Evolutionary conservation across 1,140 invertebrate species (phyloP).

Genomic region (Drosophila dunni): DNA sequence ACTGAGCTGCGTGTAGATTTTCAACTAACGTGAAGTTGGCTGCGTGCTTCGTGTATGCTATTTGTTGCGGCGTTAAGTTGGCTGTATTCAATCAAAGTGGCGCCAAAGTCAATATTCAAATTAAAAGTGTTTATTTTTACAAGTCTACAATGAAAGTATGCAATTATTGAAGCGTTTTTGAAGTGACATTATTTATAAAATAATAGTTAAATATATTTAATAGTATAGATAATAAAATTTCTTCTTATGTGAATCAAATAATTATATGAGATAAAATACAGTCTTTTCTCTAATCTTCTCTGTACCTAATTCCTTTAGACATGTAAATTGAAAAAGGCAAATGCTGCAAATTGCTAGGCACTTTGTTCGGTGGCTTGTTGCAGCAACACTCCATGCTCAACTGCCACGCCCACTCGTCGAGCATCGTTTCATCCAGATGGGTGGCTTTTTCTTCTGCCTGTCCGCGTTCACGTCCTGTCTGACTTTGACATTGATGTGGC

Average conservation of each 20-base stretch:
- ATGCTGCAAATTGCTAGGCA: constrained; percentile 56
- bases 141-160: background rate
- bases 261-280: background rate
- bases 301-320: constrained; percentile 15
- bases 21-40: constrained; percentile 7
- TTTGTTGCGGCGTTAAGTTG: constrained; percentile 3
- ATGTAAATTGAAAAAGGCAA: constrained; percentile 64
- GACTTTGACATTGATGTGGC: constrained; percentile 76
- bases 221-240: too few species aligned
- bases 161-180: background rate
- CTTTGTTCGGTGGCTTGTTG: constrained; percentile 38
- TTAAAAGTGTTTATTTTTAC: background rate
- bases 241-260: background rate
- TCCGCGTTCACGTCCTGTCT: constrained; percentile 53
- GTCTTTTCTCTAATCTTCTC: background rate
- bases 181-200: too few species aligned
- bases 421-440: constrained; percentile 37
- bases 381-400: constrained; percentile 5
- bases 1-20: background rate
- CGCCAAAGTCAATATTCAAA: background rate
- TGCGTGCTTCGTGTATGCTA: background rate
- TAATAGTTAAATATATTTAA: too few species aligned
- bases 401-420: constrained; percentile 14
- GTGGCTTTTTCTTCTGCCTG: constrained; percentile 65
- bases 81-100: background rate